These are phyloP conservation scores for Drosophila pachea DNA, from an alignment of 1,140 invertebrate genomes.

Conservation along the genomic window DNA sequence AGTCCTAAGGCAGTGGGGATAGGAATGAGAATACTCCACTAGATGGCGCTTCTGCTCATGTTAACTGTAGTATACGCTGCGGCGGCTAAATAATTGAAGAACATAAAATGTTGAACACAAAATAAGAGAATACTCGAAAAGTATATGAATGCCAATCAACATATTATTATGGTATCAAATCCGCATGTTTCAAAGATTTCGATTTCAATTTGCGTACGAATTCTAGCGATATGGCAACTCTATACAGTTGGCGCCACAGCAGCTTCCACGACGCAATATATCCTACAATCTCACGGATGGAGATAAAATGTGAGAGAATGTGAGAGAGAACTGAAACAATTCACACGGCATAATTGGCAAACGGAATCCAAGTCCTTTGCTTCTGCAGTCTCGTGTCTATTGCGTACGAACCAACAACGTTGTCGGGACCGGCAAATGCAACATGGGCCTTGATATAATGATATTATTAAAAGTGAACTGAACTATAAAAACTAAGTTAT, in stretches of 20 bases:
- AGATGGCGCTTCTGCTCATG: not conserved
- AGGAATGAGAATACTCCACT: not conserved
- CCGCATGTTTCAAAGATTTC: not conserved
- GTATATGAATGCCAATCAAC: no score
- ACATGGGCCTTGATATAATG: constrained; percentile 6
- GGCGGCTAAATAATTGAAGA: no score
- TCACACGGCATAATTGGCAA: constrained; percentile 26
- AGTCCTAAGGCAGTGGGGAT: not conserved
- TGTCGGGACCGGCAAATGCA: constrained; percentile 33
- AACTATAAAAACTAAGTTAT: not conserved
- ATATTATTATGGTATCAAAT: no score
- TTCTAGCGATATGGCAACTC: constrained; percentile 1
- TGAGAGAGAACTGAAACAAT: not conserved
- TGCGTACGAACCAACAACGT: constrained; percentile 46
- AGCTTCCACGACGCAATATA: not conserved
- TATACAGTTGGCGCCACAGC: constrained; percentile 8
- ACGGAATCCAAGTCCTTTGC: constrained; percentile 16
- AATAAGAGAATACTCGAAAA: no score
- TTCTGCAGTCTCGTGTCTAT: constrained; percentile 40
- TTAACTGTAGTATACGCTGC: not conserved
- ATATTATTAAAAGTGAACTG: constrained; percentile 31
- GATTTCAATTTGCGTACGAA: not conserved
- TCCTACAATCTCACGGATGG: not conserved
- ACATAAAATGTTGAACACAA: no score
- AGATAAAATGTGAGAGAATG: not conserved